Evolutionary conservation across 92 coral and sea anemone species (phyloP).

Genomic region (Hydrozoanthus gracilis): DNA sequence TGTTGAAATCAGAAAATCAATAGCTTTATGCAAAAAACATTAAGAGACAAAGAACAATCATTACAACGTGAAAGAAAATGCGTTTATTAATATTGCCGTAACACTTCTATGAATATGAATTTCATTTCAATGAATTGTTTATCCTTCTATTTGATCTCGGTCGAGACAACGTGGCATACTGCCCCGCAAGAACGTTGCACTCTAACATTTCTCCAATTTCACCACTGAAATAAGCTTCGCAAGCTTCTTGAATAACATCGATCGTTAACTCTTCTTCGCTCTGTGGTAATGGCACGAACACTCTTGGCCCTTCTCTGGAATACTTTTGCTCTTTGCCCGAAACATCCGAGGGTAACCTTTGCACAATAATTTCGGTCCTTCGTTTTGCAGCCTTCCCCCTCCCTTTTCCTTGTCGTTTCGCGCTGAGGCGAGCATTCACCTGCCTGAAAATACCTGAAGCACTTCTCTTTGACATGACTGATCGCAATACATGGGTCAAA

Average conservation of each 20-base stretch:
- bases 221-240: constrained; percentile 17
- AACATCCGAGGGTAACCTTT: constrained; percentile 18
- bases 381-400: constrained; percentile 13
- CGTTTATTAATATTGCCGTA: too few relatives aligned
- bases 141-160: too few relatives aligned
- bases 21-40: too few relatives aligned
- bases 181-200: constrained; percentile 27
- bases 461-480: constrained; percentile 38
- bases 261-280: constrained; percentile 13
- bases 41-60: too few relatives aligned
- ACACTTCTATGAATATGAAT: neutral
- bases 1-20: too few relatives aligned
- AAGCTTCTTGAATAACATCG: constrained; percentile 16
- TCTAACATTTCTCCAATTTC: constrained; percentile 7
- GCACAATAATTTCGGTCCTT: constrained; percentile 10
- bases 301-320: constrained; percentile 14
- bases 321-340: constrained; percentile 25
- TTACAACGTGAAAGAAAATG: too few relatives aligned
- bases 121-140: too few relatives aligned
- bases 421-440: constrained; percentile 27
- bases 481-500: neutral
- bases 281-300: constrained; percentile 24
- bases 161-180: constrained; percentile 1
- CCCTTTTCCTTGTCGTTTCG: constrained; percentile 16
- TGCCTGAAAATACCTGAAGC: constrained; percentile 4